phyloP scores from a whole-genome alignment of 2,888 invertebrate genomes.

The Drosophila demipolita region DNA sequence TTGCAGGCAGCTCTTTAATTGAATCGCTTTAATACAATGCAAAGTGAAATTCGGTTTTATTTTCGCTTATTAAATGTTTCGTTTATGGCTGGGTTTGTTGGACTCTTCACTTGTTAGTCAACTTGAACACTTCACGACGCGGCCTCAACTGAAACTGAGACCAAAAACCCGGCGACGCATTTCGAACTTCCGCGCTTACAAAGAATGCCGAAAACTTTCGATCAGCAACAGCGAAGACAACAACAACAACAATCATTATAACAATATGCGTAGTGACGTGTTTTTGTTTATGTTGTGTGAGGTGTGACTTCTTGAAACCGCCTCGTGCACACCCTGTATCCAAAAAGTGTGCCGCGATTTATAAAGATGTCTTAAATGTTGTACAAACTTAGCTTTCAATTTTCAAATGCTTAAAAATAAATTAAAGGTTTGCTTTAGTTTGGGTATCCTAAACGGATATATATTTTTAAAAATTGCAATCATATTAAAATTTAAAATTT shows the following conservation, averaged over 20 bases:
- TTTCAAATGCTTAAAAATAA: neutral
- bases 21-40: conserved; percentile 15
- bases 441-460: neutral
- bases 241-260: conserved; percentile 54
- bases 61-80: conserved; percentile 3
- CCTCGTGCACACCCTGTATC: conserved; percentile 29
- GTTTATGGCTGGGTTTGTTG: conserved; percentile 8
- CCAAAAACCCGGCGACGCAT: conserved; percentile 39
- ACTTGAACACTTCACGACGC: conserved; percentile 59
- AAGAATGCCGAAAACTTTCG: conserved; percentile 79
- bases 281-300: conserved; percentile 32
- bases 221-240: conserved; percentile 53
- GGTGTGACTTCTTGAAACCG: conserved; percentile 16
- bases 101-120: conserved; percentile 38
- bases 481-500: too few species aligned
- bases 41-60: conserved; percentile 62
- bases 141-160: conserved; percentile 64
- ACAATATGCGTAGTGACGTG: conserved; percentile 51
- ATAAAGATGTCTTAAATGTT: neutral
- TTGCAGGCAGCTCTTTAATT: conserved; percentile 10
- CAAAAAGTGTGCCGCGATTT: neutral
- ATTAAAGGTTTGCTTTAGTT: neutral
- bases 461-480: neutral
- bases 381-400: neutral
- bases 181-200: conserved; percentile 62